Percentiles rank a stretch among this genome's conserved stretches.
These are phyloP conservation scores for Lepidurus apus DNA, from an alignment of 1,140 invertebrate genomes.

Conservation along the genomic window DNA sequence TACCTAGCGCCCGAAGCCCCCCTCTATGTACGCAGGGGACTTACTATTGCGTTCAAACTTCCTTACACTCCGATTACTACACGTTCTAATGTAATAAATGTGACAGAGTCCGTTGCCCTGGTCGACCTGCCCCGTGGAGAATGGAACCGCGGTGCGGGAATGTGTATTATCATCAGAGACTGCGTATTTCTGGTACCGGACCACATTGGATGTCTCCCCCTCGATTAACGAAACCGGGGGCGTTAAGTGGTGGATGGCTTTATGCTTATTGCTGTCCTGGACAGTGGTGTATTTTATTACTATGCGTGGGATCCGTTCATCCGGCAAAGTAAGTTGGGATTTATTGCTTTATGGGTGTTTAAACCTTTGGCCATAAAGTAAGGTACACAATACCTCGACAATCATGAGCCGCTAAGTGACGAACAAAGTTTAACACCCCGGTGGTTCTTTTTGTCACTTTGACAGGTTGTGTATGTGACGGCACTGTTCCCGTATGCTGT, in stretches of 20 bases:
- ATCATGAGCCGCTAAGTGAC: too few relatives aligned
- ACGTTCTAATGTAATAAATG: background rate
- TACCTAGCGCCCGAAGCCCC: background rate
- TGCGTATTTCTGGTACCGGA: constrained; percentile 83
- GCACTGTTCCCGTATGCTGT: constrained; percentile 93
- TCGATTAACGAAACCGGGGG: constrained; percentile 73
- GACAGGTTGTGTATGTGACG: constrained; percentile 89
- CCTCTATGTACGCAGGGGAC: background rate
- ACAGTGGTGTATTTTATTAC: constrained; percentile 92
- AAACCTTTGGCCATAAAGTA: constrained; percentile 28
- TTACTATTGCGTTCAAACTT: constrained; percentile 18
- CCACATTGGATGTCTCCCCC: constrained; percentile 73
- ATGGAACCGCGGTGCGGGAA: constrained; percentile 64
- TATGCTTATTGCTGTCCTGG: constrained; percentile 90
- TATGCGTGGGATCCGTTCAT: constrained; percentile 96
- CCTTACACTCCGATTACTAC: background rate
- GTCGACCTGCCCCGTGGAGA: constrained; percentile 65
- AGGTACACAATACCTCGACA: background rate
- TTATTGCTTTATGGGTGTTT: background rate
- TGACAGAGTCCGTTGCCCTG: constrained; percentile 70
- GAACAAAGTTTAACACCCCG: background rate
- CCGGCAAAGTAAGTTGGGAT: constrained; percentile 71
- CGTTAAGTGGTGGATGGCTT: constrained; percentile 89
- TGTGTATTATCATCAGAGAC: constrained; percentile 77
- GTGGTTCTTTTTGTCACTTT: constrained; percentile 40